Percentiles rank a stretch among this genome's conserved stretches.
Evolutionary conservation across 2,888 invertebrate species (phyloP).

Genomic region (Nomada lathburiana): DNA sequence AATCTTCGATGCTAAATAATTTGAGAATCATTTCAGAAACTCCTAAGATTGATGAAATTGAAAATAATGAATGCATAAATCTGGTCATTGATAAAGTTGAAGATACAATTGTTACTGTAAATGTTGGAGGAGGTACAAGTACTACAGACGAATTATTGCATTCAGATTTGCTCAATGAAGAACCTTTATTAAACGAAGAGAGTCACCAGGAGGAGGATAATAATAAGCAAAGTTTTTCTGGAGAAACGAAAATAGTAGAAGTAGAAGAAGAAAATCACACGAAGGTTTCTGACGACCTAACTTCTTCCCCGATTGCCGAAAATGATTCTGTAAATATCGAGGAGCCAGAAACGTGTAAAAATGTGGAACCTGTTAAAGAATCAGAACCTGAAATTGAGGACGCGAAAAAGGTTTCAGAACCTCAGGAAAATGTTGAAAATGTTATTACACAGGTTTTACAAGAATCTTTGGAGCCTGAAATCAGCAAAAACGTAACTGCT

Average conservation of each 20-base stretch:
- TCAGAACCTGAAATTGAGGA: background rate
- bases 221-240: background rate
- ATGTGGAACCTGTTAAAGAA: background rate
- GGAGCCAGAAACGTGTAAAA: background rate
- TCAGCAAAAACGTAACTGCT: background rate
- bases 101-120: background rate
- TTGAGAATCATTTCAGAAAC: background rate
- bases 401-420: background rate
- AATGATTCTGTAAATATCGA: background rate
- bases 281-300: background rate
- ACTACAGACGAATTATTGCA: background rate
- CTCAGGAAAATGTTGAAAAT: background rate
- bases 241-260: background rate
- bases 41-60: background rate
- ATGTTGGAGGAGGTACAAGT: background rate
- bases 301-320: background rate
- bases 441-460: background rate
- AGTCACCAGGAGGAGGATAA: background rate
- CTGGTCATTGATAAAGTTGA: background rate
- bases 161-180: constrained; percentile 7
- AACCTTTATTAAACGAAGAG: background rate
- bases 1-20: background rate
- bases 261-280: background rate
- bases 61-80: background rate
- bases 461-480: constrained; percentile 8